Evolutionary conservation across 1,140 invertebrate genomes (phyloP).

Genomic region (Megalonaias nervosa): DNA sequence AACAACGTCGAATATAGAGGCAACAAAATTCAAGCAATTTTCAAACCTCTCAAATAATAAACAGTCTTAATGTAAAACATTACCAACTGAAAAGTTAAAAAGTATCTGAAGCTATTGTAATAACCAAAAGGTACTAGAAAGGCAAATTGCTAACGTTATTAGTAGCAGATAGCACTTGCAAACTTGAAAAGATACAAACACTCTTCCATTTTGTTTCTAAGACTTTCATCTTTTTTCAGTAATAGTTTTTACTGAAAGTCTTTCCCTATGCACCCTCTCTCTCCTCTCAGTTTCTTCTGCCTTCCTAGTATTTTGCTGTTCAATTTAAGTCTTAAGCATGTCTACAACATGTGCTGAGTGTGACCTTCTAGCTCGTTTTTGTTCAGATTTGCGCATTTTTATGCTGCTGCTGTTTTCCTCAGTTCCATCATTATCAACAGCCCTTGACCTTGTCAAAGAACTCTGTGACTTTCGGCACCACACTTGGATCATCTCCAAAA

Average conservation of each 20-base stretch:
- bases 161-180: too few species aligned
- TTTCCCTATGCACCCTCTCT: slow-evolving; percentile 2
- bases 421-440: not conserved
- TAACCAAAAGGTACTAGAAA: too few species aligned
- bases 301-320: not conserved
- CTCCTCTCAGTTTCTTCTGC: slow-evolving; percentile 3
- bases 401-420: not conserved
- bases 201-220: too few species aligned
- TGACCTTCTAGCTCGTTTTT: not conserved
- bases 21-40: too few species aligned
- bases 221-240: not conserved
- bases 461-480: not conserved
- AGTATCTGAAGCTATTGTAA: not conserved
- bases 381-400: not conserved
- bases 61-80: too few species aligned
- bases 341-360: not conserved
- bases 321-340: slow-evolving; percentile 10
- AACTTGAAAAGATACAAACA: too few species aligned
- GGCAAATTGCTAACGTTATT: too few species aligned
- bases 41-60: too few species aligned
- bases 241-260: not conserved
- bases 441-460: not conserved
- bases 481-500: slow-evolving; percentile 15
- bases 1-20: too few species aligned
- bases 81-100: too few species aligned